phyloP scores from a whole-genome alignment of 2,888 invertebrate genomes.

The Leptinotarsa rubiginosa region DNA sequence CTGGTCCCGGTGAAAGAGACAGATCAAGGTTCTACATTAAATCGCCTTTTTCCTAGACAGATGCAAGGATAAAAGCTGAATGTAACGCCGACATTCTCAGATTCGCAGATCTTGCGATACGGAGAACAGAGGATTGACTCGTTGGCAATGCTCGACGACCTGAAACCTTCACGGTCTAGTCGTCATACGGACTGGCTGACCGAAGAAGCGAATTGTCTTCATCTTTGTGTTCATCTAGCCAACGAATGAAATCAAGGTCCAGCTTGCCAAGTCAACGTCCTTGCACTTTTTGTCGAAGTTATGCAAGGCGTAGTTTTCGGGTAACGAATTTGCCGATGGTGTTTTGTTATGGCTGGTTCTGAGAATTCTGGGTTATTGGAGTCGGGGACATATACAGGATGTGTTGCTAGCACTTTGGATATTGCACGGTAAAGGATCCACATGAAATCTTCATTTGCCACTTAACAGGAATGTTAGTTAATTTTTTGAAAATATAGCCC shows the following conservation, averaged over 20 bases:
- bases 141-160: conserved; percentile 53
- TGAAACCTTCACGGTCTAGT: conserved; percentile 59
- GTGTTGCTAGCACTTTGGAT: too few species aligned
- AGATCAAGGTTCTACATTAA: not conserved
- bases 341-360: not conserved
- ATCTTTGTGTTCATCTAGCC: not conserved
- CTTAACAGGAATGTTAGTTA: too few species aligned
- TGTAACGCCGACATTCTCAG: not conserved
- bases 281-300: conserved; percentile 28
- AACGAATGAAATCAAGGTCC: conserved; percentile 12
- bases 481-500: too few species aligned
- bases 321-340: not conserved
- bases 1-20: not conserved
- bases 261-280: conserved; percentile 28
- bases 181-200: conserved; percentile 28
- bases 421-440: too few species aligned
- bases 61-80: not conserved
- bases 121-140: conserved; percentile 33
- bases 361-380: not conserved
- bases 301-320: conserved; percentile 23
- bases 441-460: too few species aligned
- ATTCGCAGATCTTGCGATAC: not conserved
- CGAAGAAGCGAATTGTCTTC: not conserved
- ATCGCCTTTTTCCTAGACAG: not conserved
- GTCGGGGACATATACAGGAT: too few species aligned